Evolutionary conservation across 1,140 invertebrate species (phyloP), one percentile per base, ranked within the genome.

Genomic region (Brachystomella parvula): DNA sequence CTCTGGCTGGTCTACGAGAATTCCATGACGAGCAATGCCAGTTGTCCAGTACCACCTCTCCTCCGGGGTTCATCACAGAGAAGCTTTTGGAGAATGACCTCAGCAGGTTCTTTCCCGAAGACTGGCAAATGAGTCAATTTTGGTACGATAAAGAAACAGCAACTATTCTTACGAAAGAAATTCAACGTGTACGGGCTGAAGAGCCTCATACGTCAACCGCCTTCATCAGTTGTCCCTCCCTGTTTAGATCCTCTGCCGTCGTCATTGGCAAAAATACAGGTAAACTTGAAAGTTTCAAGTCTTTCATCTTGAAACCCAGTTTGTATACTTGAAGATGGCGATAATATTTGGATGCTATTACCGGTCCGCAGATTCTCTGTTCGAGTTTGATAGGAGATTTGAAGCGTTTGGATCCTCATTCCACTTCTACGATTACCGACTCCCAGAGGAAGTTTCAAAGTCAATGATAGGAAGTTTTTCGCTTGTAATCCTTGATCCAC

Each of bases 41-140:
- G 19, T 6, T 39, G n/a, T n/a, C n/a, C 35, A 39, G 19, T 19
- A 19, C 35, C 35, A 6, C 6, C 6, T 6, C 19, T 9, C 6
- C 6, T 39, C 35, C 35, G 19, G 35, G 19, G 19, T 6, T 9
- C 19, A 39, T 6, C 6, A 39, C 35, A 9, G 19, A 39, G 35
- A 39, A 39, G 19, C 35, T 39, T 21, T 72, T 69, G 58, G 30
- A 67, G 28, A 65, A 69, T 24, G 68, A 69, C 26, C 33, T 72
- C 32, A 47, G 26, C 3, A 49, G 29, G 9, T 29, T 28, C 2
- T 86, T 90, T 76, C 84, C 89, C 68, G 91, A 94, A 80, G 83
- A 92, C 77, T 94, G 91, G 90, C 91, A 96, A 92, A 77, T 96
- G 24, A 95, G 92, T 76, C 94, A 97, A 78, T 96, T 97, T 82